Base-by-base conservation (phyloP, 1,140 invertebrate genomes). In the Scaptomyza graminum region DNA sequence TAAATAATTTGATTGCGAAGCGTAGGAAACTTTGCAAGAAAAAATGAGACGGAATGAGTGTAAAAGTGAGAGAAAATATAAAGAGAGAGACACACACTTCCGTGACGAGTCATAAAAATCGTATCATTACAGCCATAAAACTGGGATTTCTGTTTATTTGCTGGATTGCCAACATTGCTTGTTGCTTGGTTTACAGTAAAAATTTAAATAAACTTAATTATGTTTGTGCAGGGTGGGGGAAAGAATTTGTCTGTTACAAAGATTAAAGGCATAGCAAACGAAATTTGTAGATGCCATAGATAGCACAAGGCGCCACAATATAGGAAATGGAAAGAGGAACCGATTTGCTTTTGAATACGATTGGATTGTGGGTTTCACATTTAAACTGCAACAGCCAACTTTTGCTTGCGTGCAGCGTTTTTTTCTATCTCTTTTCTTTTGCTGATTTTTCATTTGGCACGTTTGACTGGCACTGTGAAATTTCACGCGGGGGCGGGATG, bases 201-300 rank as follows among this genome's bases (percentile, higher is more conserved):
- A 79, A 82, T 85, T 85, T 85, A 88, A 87, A 87, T 87, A 88
- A 87, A 87, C 87, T 87, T 87, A 87, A 85, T 87, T 87, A 87
- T 82, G 79, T 88, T 79, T 88, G 82, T 68, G 31, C 44, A 18
- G 11, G 52, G 6, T 43, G 31, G 44, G 44, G 52, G 18, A 15
- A 3, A 41, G 52, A 15, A 15, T 3, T 13, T 57, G 44, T 57
- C 59, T 73, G 74, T 76, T 87, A 52, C 61, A 63, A 79, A 88
- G 82, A 87, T 87, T 88, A 87, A 87, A 87, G 82, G 83, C 72
- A 82, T 73, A 66, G 55, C 71, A 82, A 87, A 87, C 88, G 82
- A 82, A 87, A 87, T 88, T 88, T 72, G 75, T 78, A 79, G 78
- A 88, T 87, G 62, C 43, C 83, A 65, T 67, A 78, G 79, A 87